Percentiles rank a stretch among this genome's conserved stretches.
These are phyloP conservation scores for Ptychobarbus kaznakovi DNA, from an alignment of 2,797 vertebrate species.

Conservation along the genomic window DNA sequence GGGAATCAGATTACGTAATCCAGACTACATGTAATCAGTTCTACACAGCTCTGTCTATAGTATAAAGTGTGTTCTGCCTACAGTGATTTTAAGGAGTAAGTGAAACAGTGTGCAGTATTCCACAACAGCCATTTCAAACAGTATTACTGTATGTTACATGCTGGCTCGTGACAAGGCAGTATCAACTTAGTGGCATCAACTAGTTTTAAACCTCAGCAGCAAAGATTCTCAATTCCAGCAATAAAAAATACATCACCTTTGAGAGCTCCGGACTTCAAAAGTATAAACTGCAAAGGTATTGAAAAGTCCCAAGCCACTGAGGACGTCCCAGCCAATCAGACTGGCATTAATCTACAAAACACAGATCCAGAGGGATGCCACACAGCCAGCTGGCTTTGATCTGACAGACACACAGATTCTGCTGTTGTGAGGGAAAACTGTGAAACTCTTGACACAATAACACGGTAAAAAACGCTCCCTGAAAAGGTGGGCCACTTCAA, in stretches of 20 bases:
- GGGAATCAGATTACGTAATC: not conserved
- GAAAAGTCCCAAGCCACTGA: slow-evolving; percentile 30
- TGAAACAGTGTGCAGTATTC: not conserved
- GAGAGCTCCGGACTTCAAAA: slow-evolving; percentile 26
- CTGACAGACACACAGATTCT: slow-evolving; percentile 34
- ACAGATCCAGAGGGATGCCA: slow-evolving; percentile 46
- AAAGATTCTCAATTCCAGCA: slow-evolving; percentile 38
- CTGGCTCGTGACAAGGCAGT: not conserved
- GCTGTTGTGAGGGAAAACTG: slow-evolving; percentile 26
- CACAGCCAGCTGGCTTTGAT: slow-evolving; percentile 52
- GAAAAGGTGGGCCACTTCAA: slow-evolving; percentile 47
- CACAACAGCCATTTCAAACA: not conserved
- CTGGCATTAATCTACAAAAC: slow-evolving; percentile 29
- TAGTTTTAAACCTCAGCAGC: slow-evolving; percentile 11
- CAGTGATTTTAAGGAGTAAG: not conserved
- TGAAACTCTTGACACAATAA: slow-evolving; percentile 49
- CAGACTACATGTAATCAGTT: not conserved
- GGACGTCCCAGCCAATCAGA: slow-evolving; percentile 29
- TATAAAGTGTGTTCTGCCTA: not conserved
- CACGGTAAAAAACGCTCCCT: slow-evolving; percentile 31
- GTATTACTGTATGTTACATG: not conserved
- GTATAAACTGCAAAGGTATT: slow-evolving; percentile 19
- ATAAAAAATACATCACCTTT: slow-evolving; percentile 15
- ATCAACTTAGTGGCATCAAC: not conserved
- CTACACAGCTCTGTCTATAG: not conserved